phyloP scores from a whole-genome alignment of 2,113 vertebrate genomes.

The Microcebus lehilahytsara region DNA sequence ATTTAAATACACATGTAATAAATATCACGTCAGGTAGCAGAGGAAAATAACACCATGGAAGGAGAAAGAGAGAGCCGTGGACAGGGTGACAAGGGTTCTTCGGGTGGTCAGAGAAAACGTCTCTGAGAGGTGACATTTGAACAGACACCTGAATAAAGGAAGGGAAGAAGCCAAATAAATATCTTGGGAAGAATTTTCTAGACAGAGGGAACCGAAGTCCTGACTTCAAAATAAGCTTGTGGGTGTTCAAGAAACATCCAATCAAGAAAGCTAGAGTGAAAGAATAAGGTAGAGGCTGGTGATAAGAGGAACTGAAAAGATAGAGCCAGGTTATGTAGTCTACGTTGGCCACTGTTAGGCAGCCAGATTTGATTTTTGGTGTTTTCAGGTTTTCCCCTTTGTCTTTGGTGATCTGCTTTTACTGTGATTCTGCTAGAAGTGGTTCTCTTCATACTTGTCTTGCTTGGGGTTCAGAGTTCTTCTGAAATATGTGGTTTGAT shows the following conservation, averaged over 20 bases:
- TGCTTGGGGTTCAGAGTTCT: neutral
- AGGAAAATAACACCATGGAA: no score
- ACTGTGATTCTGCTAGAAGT: no score
- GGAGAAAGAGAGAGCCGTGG: rapidly evolving
- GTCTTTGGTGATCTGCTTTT: neutral
- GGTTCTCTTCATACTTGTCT: neutral
- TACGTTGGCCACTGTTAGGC: rapidly evolving
- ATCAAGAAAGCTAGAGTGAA: neutral
- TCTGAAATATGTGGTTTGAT: neutral
- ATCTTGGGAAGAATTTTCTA: neutral
- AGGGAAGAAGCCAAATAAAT: neutral
- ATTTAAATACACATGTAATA: neutral
- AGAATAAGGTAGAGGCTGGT: neutral
- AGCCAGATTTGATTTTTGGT: neutral
- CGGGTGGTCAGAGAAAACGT: no score
- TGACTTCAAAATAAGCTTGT: neutral
- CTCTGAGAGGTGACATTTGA: neutral
- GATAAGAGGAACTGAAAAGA: neutral
- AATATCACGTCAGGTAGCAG: no score
- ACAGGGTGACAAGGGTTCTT: neutral
- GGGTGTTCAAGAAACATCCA: neutral
- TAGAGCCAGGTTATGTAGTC: neutral
- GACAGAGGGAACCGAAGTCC: neutral
- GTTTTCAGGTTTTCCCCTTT: neutral
- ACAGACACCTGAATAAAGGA: neutral